These are phyloP conservation scores for Hyppa rectilinea DNA, from an alignment of 2,888 invertebrate genomes.

Conservation along the genomic window DNA sequence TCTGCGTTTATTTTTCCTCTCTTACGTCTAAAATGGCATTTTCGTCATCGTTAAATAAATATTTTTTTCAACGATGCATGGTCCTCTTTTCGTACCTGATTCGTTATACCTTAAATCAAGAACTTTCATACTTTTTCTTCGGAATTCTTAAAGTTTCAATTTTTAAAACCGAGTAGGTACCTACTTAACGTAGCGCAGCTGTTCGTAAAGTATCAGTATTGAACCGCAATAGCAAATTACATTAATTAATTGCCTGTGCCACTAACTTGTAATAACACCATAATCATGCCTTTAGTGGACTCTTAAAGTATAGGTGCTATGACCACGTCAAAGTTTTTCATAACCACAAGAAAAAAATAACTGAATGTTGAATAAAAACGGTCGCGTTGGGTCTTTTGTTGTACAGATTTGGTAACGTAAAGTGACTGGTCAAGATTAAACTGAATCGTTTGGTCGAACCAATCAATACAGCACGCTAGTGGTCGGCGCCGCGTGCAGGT, in stretches of 20 bases:
- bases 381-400: constrained; percentile 41
- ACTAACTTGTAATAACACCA: not conserved
- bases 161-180: not conserved
- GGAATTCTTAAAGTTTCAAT: not conserved
- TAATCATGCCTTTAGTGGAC: not conserved
- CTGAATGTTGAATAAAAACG: constrained; percentile 37
- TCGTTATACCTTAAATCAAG: not conserved
- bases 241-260: not conserved
- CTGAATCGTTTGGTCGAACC: constrained; percentile 71
- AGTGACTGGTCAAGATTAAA: constrained; percentile 70
- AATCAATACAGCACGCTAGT: constrained; percentile 75
- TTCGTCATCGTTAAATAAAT: not conserved
- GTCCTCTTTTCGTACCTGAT: not conserved
- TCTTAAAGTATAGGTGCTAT: not conserved
- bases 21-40: not conserved
- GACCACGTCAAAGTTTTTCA: constrained; percentile 6
- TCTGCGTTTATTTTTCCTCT: not conserved
- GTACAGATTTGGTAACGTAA: constrained; percentile 56
- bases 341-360: constrained; percentile 29
- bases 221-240: not conserved
- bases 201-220: not conserved
- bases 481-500: constrained; percentile 64
- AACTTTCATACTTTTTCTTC: not conserved
- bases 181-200: not conserved
- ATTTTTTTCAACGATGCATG: not conserved